These are phyloP conservation scores for Falco berigora DNA, from an alignment of 2,797 vertebrate species.

Conservation along the genomic window DNA sequence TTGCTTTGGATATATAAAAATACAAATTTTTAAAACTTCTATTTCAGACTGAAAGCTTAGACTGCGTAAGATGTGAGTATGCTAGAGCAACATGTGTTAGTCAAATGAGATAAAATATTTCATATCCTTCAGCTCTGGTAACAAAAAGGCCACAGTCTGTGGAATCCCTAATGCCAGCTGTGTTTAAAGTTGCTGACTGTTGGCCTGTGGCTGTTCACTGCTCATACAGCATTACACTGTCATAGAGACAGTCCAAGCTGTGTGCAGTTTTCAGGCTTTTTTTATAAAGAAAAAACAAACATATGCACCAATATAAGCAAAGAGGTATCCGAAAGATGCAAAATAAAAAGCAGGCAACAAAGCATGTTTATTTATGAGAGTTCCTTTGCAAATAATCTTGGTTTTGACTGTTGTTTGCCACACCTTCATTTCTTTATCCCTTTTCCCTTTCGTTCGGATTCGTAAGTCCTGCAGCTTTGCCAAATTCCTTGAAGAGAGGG, in stretches of 20 bases:
- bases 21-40: background rate
- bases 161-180: constrained; percentile 2
- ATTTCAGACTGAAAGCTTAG: background rate
- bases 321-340: background rate
- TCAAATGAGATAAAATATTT: constrained; percentile 31
- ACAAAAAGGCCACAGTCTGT: constrained; percentile 28
- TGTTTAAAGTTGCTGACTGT: constrained; percentile 3
- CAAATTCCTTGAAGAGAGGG: background rate
- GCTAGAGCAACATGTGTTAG: background rate
- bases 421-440: background rate
- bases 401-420: background rate
- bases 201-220: background rate
- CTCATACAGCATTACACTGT: background rate
- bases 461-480: background rate
- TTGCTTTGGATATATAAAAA: background rate
- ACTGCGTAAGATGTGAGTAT: background rate
- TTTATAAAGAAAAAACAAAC: background rate
- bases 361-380: background rate
- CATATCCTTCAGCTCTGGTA: background rate
- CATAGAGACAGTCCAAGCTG: background rate
- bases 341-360: background rate
- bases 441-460: background rate
- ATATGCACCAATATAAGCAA: background rate
- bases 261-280: background rate
- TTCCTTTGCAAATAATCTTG: background rate